Evolutionary conservation across 2,113 vertebrate genomes (phyloP).

Genomic region (Sapajus apella): DNA sequence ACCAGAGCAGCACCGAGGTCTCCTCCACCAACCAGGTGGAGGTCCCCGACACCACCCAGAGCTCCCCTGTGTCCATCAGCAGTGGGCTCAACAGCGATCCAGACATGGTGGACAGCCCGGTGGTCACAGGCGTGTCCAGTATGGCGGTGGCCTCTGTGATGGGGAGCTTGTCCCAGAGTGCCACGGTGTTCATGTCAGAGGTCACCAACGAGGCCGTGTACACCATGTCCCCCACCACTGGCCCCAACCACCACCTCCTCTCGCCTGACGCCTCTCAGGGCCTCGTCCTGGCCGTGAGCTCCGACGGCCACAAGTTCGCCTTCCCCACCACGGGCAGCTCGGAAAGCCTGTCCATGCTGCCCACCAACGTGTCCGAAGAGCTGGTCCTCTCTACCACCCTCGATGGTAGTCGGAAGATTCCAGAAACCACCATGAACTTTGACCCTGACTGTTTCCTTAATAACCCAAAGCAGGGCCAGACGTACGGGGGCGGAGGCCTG

Average conservation of each 20-base stretch:
- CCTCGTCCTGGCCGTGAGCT: slow-evolving; percentile 93
- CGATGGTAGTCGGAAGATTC: slow-evolving; percentile 94
- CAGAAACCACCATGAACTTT: slow-evolving; percentile 98
- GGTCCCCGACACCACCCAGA: slow-evolving; percentile 98
- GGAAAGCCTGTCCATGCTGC: slow-evolving; percentile 93
- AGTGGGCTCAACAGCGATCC: slow-evolving; percentile 98
- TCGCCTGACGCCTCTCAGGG: slow-evolving; percentile 94
- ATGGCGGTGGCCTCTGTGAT: slow-evolving; percentile 96
- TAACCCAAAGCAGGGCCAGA: slow-evolving; percentile 99
- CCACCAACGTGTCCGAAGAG: slow-evolving; percentile 94
- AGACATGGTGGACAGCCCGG: slow-evolving; percentile 96
- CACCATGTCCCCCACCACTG: slow-evolving; percentile 95
- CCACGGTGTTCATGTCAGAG: slow-evolving; percentile 98
- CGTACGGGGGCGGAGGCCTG: slow-evolving; percentile 95
- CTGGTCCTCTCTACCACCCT: slow-evolving; percentile 97
- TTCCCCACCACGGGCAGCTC: slow-evolving; percentile 92
- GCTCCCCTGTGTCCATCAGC: slow-evolving; percentile 98
- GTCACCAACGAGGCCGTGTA: slow-evolving; percentile 96
- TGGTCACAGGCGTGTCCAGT: slow-evolving; percentile 95
- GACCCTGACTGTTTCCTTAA: slow-evolving; percentile 99
- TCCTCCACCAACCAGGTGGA: slow-evolving; percentile 99
- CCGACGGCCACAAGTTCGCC: slow-evolving; percentile 97
- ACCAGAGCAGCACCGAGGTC: slow-evolving; percentile 98
- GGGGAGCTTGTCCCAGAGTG: slow-evolving; percentile 95
- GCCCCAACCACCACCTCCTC: slow-evolving; percentile 95